Base-by-base conservation (phyloP, 2,113 vertebrate species). In the Psophia crepitans region DNA sequence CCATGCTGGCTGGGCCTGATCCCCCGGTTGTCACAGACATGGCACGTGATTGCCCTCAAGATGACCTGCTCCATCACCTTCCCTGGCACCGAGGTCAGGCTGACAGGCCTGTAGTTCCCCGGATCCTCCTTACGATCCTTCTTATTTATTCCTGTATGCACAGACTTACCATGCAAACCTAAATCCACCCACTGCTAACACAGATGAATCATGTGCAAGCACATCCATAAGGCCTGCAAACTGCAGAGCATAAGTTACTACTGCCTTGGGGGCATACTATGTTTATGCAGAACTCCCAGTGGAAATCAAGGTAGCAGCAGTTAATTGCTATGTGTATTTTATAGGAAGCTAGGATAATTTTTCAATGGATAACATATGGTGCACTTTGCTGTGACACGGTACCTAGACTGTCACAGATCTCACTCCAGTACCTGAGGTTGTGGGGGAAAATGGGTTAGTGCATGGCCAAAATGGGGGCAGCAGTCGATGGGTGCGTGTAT, bases 281-380 rank as follows among this genome's bases (percentile, higher is more conserved):
- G 49, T 65, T 81, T 61, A 8, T 22, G 35, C 54, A 84, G 81
- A 91, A 60, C 20, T 91, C 80, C 84, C 44, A 0, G 33, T 30
- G 74, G 84, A 93, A 96, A 96, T 91, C 73, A 89, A 87, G 77
- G 77, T 17, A 93, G 87, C 10, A 73, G 87, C 81, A 93, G 81
- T 64, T 91, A 94, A 93, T 80, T 84, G 73, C 64, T 56, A 18
- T 35, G 68, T 46, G 49, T 43, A 56, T 65, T 74, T 87, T 83
- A 73, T 9, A 69, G 69, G 64, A 81, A 81, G 64, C 20, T 65
- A 76, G 44, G 44, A 80, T 77, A 51, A 73, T 73, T 84, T 83
- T 87, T 93, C 68, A 56, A 14, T 58, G 44, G 80, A 39, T 89
- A 89, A 68, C 81, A 95, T 85, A 86, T 80, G 80, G 90, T 73